Conservation (phyloP, 2,113 vertebrate genomes). For the Pachycephala philippinensis region DNA sequence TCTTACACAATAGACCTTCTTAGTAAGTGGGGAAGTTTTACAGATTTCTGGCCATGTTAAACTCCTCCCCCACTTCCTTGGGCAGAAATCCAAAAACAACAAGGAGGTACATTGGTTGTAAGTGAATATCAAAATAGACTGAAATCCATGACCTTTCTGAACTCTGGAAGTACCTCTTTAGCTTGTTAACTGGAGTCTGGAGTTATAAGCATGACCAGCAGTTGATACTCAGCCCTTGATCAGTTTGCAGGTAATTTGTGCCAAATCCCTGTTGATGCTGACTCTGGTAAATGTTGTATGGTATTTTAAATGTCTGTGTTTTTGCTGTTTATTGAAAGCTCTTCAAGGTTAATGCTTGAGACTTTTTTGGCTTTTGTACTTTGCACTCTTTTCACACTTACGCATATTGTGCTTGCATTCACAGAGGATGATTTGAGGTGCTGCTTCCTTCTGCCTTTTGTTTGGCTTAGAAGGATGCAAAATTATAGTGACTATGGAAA, state of each 20-base stretch:
- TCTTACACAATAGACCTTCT: background rate
- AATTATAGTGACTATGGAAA: background rate
- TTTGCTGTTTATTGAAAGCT: background rate
- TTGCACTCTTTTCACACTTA: background rate
- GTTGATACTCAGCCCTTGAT: background rate
- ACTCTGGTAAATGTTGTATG: background rate
- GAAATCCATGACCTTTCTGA: background rate
- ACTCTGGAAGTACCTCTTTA: background rate
- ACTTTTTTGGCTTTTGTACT: background rate
- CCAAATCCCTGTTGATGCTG: background rate
- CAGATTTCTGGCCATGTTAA: background rate
- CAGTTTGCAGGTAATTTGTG: background rate
- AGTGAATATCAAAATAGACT: background rate
- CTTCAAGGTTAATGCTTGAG: background rate
- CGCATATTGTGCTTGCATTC: background rate
- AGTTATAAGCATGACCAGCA: background rate
- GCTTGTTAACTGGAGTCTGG: background rate
- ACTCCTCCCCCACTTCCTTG: background rate
- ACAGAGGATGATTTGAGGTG: background rate
- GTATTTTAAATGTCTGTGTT: background rate
- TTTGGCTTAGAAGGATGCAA: background rate
- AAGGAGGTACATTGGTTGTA: background rate
- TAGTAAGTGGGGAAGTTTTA: background rate
- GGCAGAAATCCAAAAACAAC: constrained; percentile 1
- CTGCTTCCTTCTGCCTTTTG: background rate